phyloP scores from a whole-genome alignment of 1,140 invertebrate species.

The Trachymyrmex cornetzi region DNA sequence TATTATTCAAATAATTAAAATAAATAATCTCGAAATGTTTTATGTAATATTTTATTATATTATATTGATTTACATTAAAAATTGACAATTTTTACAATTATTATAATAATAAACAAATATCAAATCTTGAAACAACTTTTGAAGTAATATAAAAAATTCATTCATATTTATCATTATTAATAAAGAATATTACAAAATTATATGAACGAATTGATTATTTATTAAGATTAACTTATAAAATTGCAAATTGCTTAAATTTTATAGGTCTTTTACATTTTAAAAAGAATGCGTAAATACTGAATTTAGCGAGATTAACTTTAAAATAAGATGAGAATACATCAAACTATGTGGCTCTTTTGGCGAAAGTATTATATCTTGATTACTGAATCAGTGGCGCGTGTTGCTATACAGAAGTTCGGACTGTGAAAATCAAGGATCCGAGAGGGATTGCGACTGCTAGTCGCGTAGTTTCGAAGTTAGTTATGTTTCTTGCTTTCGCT shows the following conservation, averaged over 20 bases:
- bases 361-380: slow-evolving; percentile 18
- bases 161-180: no score
- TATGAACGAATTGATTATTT: background rate
- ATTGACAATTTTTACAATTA: background rate
- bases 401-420: slow-evolving; percentile 26
- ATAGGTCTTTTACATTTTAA: background rate
- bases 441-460: slow-evolving; percentile 63
- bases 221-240: background rate
- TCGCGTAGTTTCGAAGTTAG: slow-evolving; percentile 74
- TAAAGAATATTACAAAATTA: no score
- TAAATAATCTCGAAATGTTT: background rate
- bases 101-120: background rate
- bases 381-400: background rate
- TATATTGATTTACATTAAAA: background rate
- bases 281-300: background rate
- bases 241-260: background rate
- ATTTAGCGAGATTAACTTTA: background rate
- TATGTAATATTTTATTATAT: background rate
- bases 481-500: slow-evolving; percentile 61
- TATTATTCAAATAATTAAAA: background rate
- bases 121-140: background rate
- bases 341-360: slow-evolving; percentile 11
- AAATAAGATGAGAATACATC: background rate
- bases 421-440: slow-evolving; percentile 65
- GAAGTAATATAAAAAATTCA: background rate